Conservation (phyloP, 2,888 invertebrate species). For the Hermodice carunculata region DNA sequence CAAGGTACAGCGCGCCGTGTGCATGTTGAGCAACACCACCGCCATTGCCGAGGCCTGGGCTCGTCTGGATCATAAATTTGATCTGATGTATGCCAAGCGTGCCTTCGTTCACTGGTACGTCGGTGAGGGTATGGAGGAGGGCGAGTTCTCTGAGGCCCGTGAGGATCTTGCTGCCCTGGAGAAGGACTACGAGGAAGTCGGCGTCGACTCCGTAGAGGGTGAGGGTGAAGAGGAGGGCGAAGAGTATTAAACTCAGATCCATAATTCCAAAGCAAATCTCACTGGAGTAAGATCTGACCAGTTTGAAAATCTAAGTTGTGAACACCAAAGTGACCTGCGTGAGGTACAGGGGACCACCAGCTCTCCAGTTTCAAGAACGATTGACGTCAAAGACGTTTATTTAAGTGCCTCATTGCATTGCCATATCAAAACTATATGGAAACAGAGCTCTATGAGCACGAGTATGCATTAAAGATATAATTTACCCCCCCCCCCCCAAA, state of each 20-base stretch:
- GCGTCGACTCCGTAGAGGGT: slow-evolving; percentile 48
- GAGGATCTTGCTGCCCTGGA: slow-evolving; percentile 58
- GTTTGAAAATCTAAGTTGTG: no score
- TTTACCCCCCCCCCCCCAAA: no score
- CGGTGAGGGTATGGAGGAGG: slow-evolving; percentile 70
- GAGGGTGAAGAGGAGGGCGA: slow-evolving; percentile 44
- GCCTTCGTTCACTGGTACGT: slow-evolving; percentile 70
- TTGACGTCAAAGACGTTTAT: no score
- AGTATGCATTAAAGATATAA: no score
- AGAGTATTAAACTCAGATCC: slow-evolving; percentile 9
- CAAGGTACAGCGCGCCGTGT: slow-evolving; percentile 81
- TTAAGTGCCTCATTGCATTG: no score
- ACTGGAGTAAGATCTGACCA: no score
- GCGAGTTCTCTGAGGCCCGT: slow-evolving; percentile 56
- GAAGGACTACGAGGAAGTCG: slow-evolving; percentile 57
- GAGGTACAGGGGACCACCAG: no score
- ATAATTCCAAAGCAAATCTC: no score
- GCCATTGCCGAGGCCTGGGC: slow-evolving; percentile 72
- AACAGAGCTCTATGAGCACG: no score
- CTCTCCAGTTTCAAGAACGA: no score
- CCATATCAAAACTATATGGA: no score
- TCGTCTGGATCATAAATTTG: slow-evolving; percentile 67
- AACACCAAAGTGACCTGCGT: no score
- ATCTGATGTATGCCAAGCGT: slow-evolving; percentile 60
- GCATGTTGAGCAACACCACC: slow-evolving; percentile 78